Percentiles rank a stretch among this genome's conserved stretches.
phyloP scores from a whole-genome alignment of 2,888 invertebrate species.

The Tridacna gigas region DNA sequence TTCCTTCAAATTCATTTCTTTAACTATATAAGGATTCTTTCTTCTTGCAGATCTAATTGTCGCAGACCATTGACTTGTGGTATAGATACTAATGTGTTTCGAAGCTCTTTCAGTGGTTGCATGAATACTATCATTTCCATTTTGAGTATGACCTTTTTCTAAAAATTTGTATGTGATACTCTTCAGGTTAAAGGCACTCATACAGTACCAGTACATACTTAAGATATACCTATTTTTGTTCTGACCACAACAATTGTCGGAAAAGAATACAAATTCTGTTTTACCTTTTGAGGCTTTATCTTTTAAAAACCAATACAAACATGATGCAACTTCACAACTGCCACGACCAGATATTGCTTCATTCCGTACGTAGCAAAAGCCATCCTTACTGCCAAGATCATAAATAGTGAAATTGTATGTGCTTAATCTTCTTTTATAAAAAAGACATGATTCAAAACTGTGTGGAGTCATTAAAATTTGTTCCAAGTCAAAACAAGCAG shows the following conservation, averaged over 20 bases:
- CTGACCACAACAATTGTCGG: conserved; percentile 41
- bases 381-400: conserved; percentile 39
- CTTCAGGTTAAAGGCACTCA: conserved; percentile 31
- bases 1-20: conserved; percentile 26
- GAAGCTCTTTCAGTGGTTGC: conserved; percentile 23
- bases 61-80: conserved; percentile 31
- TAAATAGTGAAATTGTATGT: conserved; percentile 53
- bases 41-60: conserved; percentile 18
- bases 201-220: conserved; percentile 39
- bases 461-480: conserved; percentile 44
- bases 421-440: conserved; percentile 50
- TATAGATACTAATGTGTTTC: conserved; percentile 5
- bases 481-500: conserved; percentile 47
- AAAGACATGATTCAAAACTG: conserved; percentile 32
- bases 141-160: conserved; percentile 44
- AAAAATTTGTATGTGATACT: neutral
- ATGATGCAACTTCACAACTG: conserved; percentile 49
- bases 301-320: conserved; percentile 28
- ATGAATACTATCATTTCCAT: conserved; percentile 35
- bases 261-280: conserved; percentile 39
- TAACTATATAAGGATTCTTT: conserved; percentile 23
- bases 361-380: conserved; percentile 45
- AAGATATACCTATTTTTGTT: conserved; percentile 47
- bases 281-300: conserved; percentile 12
- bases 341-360: conserved; percentile 40